Conservation (phyloP, 1,140 invertebrate genomes). For the Drosophila mauritiana region DNA sequence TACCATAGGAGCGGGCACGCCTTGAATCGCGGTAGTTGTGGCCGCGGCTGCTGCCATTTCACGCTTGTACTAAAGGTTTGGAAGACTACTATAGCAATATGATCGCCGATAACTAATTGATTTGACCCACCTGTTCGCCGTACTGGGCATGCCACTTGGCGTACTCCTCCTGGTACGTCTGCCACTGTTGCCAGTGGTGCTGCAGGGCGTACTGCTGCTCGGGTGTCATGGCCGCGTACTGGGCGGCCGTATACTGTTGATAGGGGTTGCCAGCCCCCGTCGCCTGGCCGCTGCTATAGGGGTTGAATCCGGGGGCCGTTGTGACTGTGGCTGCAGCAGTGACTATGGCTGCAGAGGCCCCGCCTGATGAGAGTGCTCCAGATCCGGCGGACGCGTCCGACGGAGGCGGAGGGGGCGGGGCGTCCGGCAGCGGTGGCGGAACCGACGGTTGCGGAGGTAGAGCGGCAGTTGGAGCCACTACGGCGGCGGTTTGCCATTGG, state of each 20-base stretch:
- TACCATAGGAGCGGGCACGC: constrained; percentile 6
- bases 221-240: constrained; percentile 87
- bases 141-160: constrained; percentile 93
- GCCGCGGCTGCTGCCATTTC: constrained; percentile 78
- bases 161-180: constrained; percentile 93
- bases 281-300: constrained; percentile 44
- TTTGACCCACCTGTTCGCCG: constrained; percentile 88
- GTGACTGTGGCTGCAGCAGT: not conserved
- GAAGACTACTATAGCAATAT: not conserved
- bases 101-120: constrained; percentile 5
- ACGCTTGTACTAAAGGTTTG: constrained; percentile 67
- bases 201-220: constrained; percentile 85
- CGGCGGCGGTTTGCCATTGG: constrained; percentile 59
- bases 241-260: constrained; percentile 88
- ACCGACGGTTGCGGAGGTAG: constrained; percentile 62
- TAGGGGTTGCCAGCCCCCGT: constrained; percentile 58
- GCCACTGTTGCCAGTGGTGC: constrained; percentile 93
- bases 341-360: not conserved
- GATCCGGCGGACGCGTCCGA: constrained; percentile 19
- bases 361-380: not conserved
- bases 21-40: constrained; percentile 5
- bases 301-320: constrained; percentile 25
- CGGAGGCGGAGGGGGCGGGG: constrained; percentile 66
- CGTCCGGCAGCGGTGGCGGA: constrained; percentile 70
- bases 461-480: constrained; percentile 39